Base-by-base conservation (phyloP, 1,140 invertebrate genomes). In the Drosophila yakuba region DNA sequence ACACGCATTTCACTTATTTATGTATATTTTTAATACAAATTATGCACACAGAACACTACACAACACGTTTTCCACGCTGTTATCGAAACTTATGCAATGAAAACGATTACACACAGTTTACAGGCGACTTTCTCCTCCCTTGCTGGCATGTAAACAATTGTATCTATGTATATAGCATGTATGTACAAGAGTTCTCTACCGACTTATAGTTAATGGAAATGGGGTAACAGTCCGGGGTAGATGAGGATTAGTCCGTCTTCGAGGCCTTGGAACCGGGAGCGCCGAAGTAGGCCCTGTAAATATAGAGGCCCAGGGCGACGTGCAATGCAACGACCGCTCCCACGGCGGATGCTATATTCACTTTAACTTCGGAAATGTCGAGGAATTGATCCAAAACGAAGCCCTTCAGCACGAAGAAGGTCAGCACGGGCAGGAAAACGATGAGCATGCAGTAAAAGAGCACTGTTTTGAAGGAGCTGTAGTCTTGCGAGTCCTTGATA, bases 291-390 rank as follows among this genome's bases (percentile, higher is more conserved):
- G 96, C 96, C 78, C 93, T 94, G 75, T 95, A 96, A 88, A 97
- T 96, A 83, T 96, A 97, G 25, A 96, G 91, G n/a, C 95, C 96
- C 39, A 97, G 78, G 8, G 95, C 95, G 44, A 96, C 73, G 86
- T 97, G 96, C 41, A 97, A 91, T 12, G 95, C 94, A 2, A 96
- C 74, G 8, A 97, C 94, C 4, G 96, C 95, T 57, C 95, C 93
- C 20, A 95, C 94, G 44, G 96, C 96, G 14, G 96, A 94, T 84
- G 95, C 96, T 45, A 97, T 95, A 92, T 96, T 97, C 67, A 95
- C 96, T 14, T 94, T 92, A 41, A 96, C 91, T 38, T 94, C 93
- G 50, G 94, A 94, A 54, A 96, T 81, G 36, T 83, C 74, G 23
- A 94, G 91, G 52, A 94, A 83, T 80, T 93, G 93, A 93, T 95